A percentile compares a stretch with the other conserved stretches of the same genome.
Evolutionary conservation across 2,113 vertebrate species (phyloP).

Genomic region (Chloropsis cyanopogon): DNA sequence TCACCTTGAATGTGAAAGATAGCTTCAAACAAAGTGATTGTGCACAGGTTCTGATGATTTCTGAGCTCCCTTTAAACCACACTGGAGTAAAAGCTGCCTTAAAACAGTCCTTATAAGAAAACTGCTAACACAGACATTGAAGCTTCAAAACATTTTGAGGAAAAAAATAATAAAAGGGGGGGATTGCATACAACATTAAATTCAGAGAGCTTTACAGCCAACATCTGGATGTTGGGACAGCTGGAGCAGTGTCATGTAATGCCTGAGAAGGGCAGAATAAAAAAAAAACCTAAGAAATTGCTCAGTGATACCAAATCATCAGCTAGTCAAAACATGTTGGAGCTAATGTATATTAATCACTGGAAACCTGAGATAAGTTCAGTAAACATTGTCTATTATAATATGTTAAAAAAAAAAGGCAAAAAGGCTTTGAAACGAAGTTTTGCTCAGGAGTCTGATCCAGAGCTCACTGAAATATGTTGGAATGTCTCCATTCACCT

Average conservation of each 20-base stretch:
- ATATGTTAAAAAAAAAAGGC: not conserved
- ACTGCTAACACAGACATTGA: constrained; percentile 22
- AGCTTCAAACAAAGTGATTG: constrained; percentile 42
- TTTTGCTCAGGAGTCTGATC: not conserved
- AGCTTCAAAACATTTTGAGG: constrained; percentile 1
- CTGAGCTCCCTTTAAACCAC: constrained; percentile 28
- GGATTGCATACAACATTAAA: constrained; percentile 64
- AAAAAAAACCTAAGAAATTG: constrained; percentile 12
- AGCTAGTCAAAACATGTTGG: constrained; percentile 22
- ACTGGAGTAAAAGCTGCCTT: constrained; percentile 37
- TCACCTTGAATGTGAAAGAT: constrained; percentile 21
- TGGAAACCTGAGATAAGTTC: constrained; percentile 46
- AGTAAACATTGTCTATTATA: constrained; percentile 20
- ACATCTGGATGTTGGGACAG: constrained; percentile 73
- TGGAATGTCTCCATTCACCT: constrained; percentile 52
- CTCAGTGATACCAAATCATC: constrained; percentile 33
- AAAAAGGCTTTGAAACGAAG: not conserved
- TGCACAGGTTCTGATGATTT: constrained; percentile 33
- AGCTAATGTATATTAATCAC: constrained; percentile 37
- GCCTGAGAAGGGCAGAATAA: constrained; percentile 36
- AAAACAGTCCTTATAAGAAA: constrained; percentile 24
- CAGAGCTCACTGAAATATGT: constrained; percentile 21
- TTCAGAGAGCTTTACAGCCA: constrained; percentile 68
- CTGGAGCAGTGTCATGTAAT: constrained; percentile 65
- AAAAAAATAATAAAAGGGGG: constrained; percentile 17